Evolutionary conservation across 2,888 invertebrate species (phyloP), one percentile per base, ranked within the genome.

Genomic region (Trichacis sp.): DNA sequence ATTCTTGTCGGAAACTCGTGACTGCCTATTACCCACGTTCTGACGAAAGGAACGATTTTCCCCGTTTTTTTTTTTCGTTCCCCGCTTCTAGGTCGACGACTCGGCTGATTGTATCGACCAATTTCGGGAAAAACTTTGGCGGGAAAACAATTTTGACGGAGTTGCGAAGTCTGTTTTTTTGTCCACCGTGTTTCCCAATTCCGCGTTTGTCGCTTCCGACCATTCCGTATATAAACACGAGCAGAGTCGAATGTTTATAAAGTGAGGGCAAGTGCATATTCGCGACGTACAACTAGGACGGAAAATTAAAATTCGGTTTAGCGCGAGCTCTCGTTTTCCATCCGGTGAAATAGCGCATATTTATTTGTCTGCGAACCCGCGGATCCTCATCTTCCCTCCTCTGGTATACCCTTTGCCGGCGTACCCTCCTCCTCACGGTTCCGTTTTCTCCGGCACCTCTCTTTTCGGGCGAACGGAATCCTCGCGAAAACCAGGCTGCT

Each of bases 311-410:
- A 80, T 81, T 77, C 79, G 78, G 79, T 80, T 79, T 73, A 63
- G 58, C 54, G 76, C 76, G 77, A 78, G 78, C 77, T 80, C 79
- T 81, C 82, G 79, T 82, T 83, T 81, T 75, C 77, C 80, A 82
- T 80, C 80, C 75, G 74, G 69, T 77, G 79, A 82, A 79, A 82
- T 83, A 82, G 82, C 81, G 81, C 76, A 77, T 83, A 83, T 83
- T 84, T 84, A 84, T 83, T 83, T 84, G 83, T 82, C 79, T 79
- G 79, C 75, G 75, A 79, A 76, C 75, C 75, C 70, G 74, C 75
- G 73, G 74, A 77, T 78, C 73, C 78, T 77, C 79, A 73, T 79
- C 78, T 76, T 76, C 71, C 59, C 36, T 49, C 52, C n/a, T n/a
- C n/a, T n/a, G n/a, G n/a, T 45, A 24, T 40, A 72, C 69, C 64